Base-by-base conservation (phyloP, 2,797 vertebrate genomes). In the Channallabes apus region DNA sequence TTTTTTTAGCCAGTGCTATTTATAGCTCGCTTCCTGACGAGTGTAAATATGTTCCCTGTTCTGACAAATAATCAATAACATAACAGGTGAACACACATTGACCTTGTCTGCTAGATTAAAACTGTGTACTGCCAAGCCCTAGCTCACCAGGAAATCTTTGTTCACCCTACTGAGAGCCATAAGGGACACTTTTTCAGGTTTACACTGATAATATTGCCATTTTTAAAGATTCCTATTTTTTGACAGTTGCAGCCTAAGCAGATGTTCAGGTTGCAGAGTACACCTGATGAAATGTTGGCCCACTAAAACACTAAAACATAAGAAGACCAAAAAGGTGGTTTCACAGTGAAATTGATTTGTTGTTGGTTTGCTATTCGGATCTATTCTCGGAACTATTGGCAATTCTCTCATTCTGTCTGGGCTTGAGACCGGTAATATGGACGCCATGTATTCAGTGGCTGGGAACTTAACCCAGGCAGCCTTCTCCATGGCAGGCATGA, bases 31-130 rank as follows among this genome's bases (percentile, higher is more conserved):
- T 38, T 78, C 75, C 78, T 54, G 35, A 15, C 76, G 68, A 78
- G 84, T 62, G 86, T 86, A 85, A 87, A 84, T 80, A 86, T 88
- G 88, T 84, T 89, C 87, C 76, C 75, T 62, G 69, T 38, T 83
- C 82, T 83, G 89, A 91, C 87, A 87, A 84, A 56, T 89, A 91
- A 92, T 94, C 93, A 87, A 94, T 90, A 89, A 7, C 58, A 56
- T 32, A 87, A 88, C 87, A 89, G 87, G 89, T 90, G 71, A 90
- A 90, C 90, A 92, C 89, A 88, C 86, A 71, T 69, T 84, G 90
- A 92, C 91, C 84, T 89, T 87, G 91, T 90, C 91, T 89, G 88
- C 85, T 89, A 91, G 91, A 93, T 89, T 92, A 91, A 91, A 89
- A 62, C 65, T 64, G 59, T 83, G 82, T 76, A 75, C 82, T n/a